Evolutionary conservation across 2,797 vertebrate species (phyloP), one percentile per base, ranked within the genome.

Genomic region (Trematomus bernacchii): DNA sequence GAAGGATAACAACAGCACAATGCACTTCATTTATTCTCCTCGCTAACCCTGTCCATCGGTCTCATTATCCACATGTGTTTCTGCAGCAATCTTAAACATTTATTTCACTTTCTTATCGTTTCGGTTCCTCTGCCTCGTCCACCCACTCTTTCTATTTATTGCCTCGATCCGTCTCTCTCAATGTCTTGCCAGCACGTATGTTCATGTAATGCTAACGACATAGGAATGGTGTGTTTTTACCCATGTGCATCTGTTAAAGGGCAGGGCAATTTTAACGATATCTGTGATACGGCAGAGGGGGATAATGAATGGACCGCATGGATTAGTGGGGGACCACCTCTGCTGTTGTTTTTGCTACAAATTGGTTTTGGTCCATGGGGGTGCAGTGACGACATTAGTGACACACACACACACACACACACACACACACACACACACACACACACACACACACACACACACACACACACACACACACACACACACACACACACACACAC

Each of bases 281-380:
- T 74, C 57, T 62, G 11, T 51, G 79, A 77, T 52, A 80, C 57
- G 73, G 67, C 74, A 83, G 76, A 82, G 62, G 73, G 74, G 75
- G 83, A 79, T 88, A 91, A 91, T 91, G 80, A 89, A 87, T 70
- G 77, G 60, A 69, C 77, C 54, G 71, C 72, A 12, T 73, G 75
- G 79, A 15, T 89, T 83, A 89, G 65, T 79, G 40, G 43, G 37
- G 19, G 76, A 76, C 86, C 87, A 90, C 80, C 82, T 75, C 64
- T 75, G 76, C 8, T 70, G 77, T 76, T 58, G 58, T 73, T 44
- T 74, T 9, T 10, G 75, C 69, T 71, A 67, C 79, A 78, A 67
- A 82, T 81, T 71, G 72, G 42, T 37, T 21, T 30, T 57, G 54
- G 66, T 68, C 73, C 50, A 53, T 21, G 2, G 80, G 79, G 84